Percentiles rank a stretch among this genome's conserved stretches.
Conservation (phyloP, 1,140 invertebrate genomes). For the Leucophenga varia region DNA sequence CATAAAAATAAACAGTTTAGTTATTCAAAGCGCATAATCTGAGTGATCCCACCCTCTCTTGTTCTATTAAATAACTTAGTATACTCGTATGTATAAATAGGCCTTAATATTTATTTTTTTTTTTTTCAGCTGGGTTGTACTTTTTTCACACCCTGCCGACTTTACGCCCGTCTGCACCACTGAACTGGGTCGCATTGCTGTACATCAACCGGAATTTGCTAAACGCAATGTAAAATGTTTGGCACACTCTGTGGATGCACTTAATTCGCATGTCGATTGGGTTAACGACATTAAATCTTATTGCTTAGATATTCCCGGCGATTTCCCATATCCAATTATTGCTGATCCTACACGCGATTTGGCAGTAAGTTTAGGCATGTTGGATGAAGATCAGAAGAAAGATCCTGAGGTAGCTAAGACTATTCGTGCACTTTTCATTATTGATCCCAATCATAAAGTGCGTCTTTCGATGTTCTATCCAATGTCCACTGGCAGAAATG, state of each 20-base stretch:
- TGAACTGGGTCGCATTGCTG: constrained; percentile 78
- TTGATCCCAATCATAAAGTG: constrained; percentile 79
- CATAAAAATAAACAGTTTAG: no score
- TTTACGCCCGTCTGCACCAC: constrained; percentile 95
- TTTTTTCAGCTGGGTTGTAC: constrained; percentile 74
- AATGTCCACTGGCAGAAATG: constrained; percentile 86
- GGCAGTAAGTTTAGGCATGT: constrained; percentile 80
- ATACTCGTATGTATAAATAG: no score
- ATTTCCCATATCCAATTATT: constrained; percentile 87
- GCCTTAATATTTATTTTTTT: neutral
- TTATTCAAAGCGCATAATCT: no score
- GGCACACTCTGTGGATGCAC: constrained; percentile 83
- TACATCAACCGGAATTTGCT: constrained; percentile 73
- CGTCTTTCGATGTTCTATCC: constrained; percentile 89
- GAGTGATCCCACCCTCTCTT: no score
- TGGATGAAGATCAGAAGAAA: constrained; percentile 78
- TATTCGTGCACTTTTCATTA: constrained; percentile 82
- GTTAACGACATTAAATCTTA: constrained; percentile 79
- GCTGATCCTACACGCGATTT: constrained; percentile 77
- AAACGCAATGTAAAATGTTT: constrained; percentile 81
- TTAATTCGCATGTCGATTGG: constrained; percentile 79
- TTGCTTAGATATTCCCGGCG: constrained; percentile 65
- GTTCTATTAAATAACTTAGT: no score
- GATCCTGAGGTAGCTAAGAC: constrained; percentile 74
- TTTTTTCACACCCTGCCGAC: constrained; percentile 92